Conservation (phyloP, 2,113 vertebrate species). For the Sphyrna mokarran region DNA sequence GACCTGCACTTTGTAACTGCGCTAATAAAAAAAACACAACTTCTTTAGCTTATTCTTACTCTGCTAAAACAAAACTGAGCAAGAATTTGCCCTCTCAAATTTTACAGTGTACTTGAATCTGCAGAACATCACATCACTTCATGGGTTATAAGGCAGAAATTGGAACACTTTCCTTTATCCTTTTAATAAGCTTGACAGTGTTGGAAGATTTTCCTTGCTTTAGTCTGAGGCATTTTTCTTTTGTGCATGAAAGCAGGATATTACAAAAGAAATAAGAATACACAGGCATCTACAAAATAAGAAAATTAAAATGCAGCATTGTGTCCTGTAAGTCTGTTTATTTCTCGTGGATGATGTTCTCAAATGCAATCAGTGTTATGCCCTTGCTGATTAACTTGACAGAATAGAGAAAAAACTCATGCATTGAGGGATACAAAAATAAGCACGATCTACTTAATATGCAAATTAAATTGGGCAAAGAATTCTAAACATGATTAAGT, state of each 20-base stretch:
- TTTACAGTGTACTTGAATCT: background rate
- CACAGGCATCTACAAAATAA: background rate
- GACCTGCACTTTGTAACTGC: background rate
- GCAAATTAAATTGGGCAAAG: slow-evolving; percentile 1
- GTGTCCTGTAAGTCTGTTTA: background rate
- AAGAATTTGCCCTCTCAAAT: background rate
- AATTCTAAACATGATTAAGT: background rate
- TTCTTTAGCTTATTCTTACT: background rate
- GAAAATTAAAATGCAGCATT: background rate
- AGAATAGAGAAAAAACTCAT: background rate
- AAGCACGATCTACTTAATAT: background rate
- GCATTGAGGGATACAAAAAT: background rate
- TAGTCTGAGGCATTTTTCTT: background rate
- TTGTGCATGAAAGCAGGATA: background rate
- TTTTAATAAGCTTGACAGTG: background rate
- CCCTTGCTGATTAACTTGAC: background rate
- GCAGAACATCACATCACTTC: background rate
- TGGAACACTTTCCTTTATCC: background rate
- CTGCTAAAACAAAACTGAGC: background rate
- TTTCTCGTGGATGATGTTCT: background rate
- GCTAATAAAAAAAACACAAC: background rate
- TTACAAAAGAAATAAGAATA: background rate
- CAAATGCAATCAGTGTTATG: background rate
- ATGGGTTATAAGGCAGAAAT: too few relatives aligned
- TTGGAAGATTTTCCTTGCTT: background rate